These are phyloP conservation scores for Caenorhabditis sp. DNA, from an alignment of 2,888 invertebrate species.

Conservation along the genomic window DNA sequence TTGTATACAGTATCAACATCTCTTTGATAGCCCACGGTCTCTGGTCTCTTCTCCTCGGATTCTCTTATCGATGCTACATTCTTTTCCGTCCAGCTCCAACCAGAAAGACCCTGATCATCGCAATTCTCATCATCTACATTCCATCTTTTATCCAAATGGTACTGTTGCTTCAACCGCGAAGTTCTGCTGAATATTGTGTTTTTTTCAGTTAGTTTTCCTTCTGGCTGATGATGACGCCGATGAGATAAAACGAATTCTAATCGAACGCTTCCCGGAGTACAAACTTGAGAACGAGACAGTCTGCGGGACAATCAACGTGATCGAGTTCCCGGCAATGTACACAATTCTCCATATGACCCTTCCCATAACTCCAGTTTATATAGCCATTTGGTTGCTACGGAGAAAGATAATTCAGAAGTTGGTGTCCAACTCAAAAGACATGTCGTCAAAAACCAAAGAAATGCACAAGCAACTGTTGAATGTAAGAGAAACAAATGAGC, in stretches of 20 bases:
- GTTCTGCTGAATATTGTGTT: no score
- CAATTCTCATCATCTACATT: conserved; percentile 36
- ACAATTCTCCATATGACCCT: conserved; percentile 67
- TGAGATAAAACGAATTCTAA: conserved; percentile 23
- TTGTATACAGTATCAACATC: conserved; percentile 58
- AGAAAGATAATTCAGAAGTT: conserved; percentile 19
- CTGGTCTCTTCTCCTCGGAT: conserved; percentile 57
- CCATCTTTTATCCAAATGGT: conserved; percentile 41
- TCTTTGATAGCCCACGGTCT: conserved; percentile 53
- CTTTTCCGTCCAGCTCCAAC: conserved; percentile 51
- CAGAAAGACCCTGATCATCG: conserved; percentile 28
- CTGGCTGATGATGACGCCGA: conserved; percentile 50
- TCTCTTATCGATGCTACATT: conserved; percentile 62
- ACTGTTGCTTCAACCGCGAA: no score
- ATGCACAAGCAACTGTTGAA: conserved; percentile 50
- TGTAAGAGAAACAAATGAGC: conserved; percentile 36
- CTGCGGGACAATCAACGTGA: conserved; percentile 49
- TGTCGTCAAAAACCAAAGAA: background rate
- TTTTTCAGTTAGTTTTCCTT: conserved; percentile 17
- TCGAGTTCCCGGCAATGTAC: conserved; percentile 51
- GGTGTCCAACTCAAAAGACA: conserved; percentile 19
- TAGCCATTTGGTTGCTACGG: background rate
- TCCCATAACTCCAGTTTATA: conserved; percentile 66
- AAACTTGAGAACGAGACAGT: conserved; percentile 37
- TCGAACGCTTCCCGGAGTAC: conserved; percentile 49